Percentiles rank a stretch among this genome's conserved stretches.
phyloP scores from a whole-genome alignment of 1,140 invertebrate genomes.

The Mercenaria mercenaria region DNA sequence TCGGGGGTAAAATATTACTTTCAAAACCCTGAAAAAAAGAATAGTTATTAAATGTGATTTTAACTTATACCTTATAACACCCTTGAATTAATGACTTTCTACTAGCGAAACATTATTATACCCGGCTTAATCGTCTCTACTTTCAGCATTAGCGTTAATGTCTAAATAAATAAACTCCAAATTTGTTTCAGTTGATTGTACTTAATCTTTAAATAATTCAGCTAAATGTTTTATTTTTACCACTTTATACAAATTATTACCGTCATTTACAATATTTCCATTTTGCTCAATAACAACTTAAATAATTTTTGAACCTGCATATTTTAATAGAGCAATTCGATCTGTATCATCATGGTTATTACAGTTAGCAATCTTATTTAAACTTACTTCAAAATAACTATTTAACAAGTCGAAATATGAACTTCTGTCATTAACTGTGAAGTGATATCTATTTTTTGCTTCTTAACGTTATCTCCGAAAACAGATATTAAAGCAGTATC shows the following conservation, averaged over 20 bases:
- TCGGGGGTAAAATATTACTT: neutral
- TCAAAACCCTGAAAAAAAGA: neutral
- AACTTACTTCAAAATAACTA: neutral
- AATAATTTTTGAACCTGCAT: neutral
- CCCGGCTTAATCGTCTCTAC: neutral
- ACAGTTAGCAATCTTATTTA: too few species aligned
- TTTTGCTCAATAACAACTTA: neutral
- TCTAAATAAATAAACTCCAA: too few species aligned
- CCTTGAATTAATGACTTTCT: neutral
- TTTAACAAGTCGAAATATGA: neutral
- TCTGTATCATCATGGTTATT: too few species aligned
- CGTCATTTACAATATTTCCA: neutral
- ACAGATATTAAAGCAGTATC: too few species aligned
- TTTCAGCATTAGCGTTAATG: too few species aligned
- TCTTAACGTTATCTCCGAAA: neutral
- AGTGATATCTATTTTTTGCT: neutral
- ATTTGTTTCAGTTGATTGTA: conserved; percentile 2
- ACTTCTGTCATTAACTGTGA: too few species aligned
- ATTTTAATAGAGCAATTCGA: too few species aligned
- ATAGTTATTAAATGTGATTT: neutral
- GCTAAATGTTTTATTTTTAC: neutral
- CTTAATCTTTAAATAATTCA: neutral
- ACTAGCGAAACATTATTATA: neutral
- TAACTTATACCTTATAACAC: neutral
- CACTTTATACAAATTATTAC: neutral